Percentiles rank a stretch among this genome's conserved stretches.
These are phyloP conservation scores for Tipula lateralis DNA, from an alignment of 2,888 invertebrate genomes.

Conservation along the genomic window DNA sequence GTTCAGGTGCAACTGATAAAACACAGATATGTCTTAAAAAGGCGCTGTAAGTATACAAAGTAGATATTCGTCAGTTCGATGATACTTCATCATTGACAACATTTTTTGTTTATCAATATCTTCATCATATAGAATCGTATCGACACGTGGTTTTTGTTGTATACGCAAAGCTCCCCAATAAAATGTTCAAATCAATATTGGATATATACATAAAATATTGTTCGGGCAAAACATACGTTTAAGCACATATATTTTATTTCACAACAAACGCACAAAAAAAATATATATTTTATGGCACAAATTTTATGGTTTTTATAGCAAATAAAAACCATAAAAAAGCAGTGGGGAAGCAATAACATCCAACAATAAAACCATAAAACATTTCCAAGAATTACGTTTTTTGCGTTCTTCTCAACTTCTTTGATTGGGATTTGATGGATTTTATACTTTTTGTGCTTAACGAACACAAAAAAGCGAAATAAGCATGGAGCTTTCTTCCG, in stretches of 20 bases:
- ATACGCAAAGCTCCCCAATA: not conserved
- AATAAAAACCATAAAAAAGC: not conserved
- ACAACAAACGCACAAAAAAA: not conserved
- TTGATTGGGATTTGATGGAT: constrained; percentile 24
- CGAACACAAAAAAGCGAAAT: not conserved
- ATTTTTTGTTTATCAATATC: no score
- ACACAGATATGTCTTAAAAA: no score
- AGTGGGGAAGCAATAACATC: not conserved
- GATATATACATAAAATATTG: not conserved
- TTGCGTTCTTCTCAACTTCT: not conserved
- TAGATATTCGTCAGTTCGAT: no score
- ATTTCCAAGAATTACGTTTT: not conserved
- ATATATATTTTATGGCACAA: not conserved
- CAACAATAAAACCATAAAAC: not conserved
- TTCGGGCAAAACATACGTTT: not conserved
- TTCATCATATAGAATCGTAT: not conserved
- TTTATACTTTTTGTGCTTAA: not conserved
- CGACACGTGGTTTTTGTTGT: not conserved
- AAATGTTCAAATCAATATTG: not conserved
- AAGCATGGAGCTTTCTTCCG: not conserved
- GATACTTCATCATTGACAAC: no score
- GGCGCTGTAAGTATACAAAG: no score
- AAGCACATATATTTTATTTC: not conserved
- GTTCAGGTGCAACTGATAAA: no score
- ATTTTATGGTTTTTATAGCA: constrained; percentile 1